These are phyloP conservation scores for Diorhabda elongata DNA, from an alignment of 1,140 invertebrate genomes.

Conservation along the genomic window DNA sequence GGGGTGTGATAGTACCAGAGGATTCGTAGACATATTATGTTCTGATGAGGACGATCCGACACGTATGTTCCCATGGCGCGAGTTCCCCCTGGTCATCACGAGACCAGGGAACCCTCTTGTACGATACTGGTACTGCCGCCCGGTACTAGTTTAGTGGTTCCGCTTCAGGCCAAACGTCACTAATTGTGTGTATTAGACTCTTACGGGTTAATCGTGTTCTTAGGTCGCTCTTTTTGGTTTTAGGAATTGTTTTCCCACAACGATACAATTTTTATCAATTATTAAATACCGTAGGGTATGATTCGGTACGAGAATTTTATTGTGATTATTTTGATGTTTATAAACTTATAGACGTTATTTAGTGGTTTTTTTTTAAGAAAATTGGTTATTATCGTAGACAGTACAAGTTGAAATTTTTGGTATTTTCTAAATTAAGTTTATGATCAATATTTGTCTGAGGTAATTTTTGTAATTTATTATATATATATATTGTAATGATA, in stretches of 20 bases:
- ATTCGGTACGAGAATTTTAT: neutral
- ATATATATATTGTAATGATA: too few relatives aligned
- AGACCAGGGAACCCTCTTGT: slow-evolving; percentile 9
- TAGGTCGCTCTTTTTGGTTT: neutral
- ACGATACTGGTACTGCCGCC: slow-evolving; percentile 6
- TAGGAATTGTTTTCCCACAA: slow-evolving; percentile 8
- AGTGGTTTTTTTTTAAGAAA: too few relatives aligned
- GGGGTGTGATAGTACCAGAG: neutral
- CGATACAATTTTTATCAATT: slow-evolving; percentile 3
- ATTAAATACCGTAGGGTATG: neutral
- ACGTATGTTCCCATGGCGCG: slow-evolving; percentile 11
- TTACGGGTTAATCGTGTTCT: slow-evolving; percentile 9
- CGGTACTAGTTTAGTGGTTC: slow-evolving; percentile 12
- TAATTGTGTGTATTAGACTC: slow-evolving; percentile 16
- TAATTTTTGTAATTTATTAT: too few relatives aligned
- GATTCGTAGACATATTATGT: neutral
- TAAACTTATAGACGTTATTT: too few relatives aligned
- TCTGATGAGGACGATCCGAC: slow-evolving; percentile 11
- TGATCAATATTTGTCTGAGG: too few relatives aligned
- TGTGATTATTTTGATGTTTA: too few relatives aligned
- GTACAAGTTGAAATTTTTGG: too few relatives aligned
- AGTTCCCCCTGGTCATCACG: slow-evolving; percentile 17
- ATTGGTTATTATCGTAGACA: too few relatives aligned
- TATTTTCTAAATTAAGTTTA: too few relatives aligned
- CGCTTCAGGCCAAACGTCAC: slow-evolving; percentile 6